A percentile compares a stretch with the other conserved stretches of the same genome.
These are phyloP conservation scores for Leucosticte australis DNA, from an alignment of 2,113 vertebrate species.

Conservation along the genomic window DNA sequence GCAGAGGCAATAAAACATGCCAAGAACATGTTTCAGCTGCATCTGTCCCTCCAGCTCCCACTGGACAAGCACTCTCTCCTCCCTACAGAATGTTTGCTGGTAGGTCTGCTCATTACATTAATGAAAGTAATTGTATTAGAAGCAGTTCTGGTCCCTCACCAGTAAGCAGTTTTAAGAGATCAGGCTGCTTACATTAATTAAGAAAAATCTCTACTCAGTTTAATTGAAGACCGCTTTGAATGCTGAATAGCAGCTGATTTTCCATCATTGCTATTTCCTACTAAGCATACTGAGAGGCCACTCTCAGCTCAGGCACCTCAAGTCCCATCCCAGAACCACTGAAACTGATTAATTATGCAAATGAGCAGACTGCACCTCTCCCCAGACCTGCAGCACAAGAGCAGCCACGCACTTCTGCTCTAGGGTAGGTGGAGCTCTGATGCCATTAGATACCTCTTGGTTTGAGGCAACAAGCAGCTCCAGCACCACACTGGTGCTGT, in stretches of 20 bases:
- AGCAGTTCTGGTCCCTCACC: neutral
- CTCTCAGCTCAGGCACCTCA: neutral
- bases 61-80: neutral
- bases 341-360: neutral
- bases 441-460: neutral
- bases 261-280: neutral
- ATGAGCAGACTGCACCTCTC: neutral
- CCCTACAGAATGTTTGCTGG: neutral
- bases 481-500: neutral
- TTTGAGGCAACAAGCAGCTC: neutral
- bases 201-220: neutral
- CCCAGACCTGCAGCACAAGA: neutral
- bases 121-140: neutral
- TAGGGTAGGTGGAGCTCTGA: rapidly evolving
- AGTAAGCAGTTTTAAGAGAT: neutral
- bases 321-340: neutral
- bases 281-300: neutral
- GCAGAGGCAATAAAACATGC: neutral
- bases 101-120: neutral
- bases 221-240: neutral
- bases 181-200: neutral
- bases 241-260: neutral
- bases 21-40: neutral
- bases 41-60: neutral
- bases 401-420: neutral